Evolutionary conservation across 2,113 vertebrate genomes (phyloP), one percentile per base, ranked within the genome.

Genomic region (Caracal caracal): DNA sequence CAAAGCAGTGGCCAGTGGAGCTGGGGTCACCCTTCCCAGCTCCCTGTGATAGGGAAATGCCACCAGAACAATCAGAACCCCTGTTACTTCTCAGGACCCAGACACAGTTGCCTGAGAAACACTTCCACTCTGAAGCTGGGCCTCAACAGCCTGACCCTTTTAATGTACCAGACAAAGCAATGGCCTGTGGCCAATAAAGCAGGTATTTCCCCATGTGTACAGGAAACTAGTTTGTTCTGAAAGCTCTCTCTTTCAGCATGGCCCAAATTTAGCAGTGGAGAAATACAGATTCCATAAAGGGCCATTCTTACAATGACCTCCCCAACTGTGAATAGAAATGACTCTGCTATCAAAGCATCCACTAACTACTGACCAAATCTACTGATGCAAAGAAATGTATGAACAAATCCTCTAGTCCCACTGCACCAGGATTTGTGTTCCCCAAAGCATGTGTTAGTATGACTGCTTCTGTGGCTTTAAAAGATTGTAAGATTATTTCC

Each of bases 401-500:
- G 8, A 15, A 81, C 65, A 90, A 40, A 95, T 33, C 2, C 20
- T 53, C 90, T 90, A 76, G 92, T 92, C 43, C 49, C 73, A 43
- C 65, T 94, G 95, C 61, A 5, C n/a, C 80, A 83, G 81, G 93
- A 78, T 66, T 37, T 82, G 37, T 87, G 66, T 81, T 53, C 90
- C 95, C 70, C 94, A 33, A 97, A 98, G 92, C 86, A 93, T 2
- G 51, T 68, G 35, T 35, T 35, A 3, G 2, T 90, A 86, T 79
- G 0, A 96, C 80, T 94, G 90, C 30, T 96, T 97, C 90, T 79
- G 80, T 94, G 93, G 89, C 95, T 96, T 96, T 93, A 87, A 97
- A 96, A 95, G 80, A 81, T 9, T 3, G 75, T 94, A 97, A 92
- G 68, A 83, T 92, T 94, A 90, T 96, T 98, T 98, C 91, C 63